These are phyloP conservation scores for Machimus rusticus DNA, from an alignment of 2,888 invertebrate genomes.

Conservation along the genomic window DNA sequence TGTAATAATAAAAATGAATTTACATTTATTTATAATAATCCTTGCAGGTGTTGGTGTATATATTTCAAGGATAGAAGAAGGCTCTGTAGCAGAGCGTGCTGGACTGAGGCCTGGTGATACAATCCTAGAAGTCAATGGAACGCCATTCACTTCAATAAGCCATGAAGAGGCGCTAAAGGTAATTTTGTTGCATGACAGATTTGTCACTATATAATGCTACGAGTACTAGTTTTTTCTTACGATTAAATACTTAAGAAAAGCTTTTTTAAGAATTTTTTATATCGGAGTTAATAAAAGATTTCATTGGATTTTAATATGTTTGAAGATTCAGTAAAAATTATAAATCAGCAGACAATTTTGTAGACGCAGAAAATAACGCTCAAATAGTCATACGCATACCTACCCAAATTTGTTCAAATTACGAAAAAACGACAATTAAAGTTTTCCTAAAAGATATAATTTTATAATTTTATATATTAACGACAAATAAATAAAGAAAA, in stretches of 20 bases:
- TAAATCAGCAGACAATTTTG: too few species aligned
- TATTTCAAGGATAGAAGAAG: constrained; percentile 90
- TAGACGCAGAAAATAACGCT: not conserved
- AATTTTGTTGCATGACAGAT: constrained; percentile 50
- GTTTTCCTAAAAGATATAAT: too few species aligned
- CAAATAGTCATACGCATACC: not conserved
- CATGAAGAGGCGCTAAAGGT: constrained; percentile 94
- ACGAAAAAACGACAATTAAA: too few species aligned
- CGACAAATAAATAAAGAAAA: too few species aligned
- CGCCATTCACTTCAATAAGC: constrained; percentile 89
- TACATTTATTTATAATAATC: not conserved
- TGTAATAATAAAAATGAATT: too few species aligned
- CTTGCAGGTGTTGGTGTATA: constrained; percentile 82
- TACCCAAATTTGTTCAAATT: not conserved
- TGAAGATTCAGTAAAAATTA: not conserved
- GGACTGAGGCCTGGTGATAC: constrained; percentile 92
- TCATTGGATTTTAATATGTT: not conserved
- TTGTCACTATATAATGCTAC: not conserved
- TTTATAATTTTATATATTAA: too few species aligned
- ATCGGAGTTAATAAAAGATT: not conserved
- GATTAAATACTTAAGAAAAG: not conserved
- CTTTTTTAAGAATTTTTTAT: not conserved
- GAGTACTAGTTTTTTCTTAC: not conserved
- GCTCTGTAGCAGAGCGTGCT: constrained; percentile 86
- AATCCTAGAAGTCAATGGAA: constrained; percentile 93